Base-by-base conservation (phyloP, 64 coral and sea anemone genomes). In the Orbicella faveolata region DNA sequence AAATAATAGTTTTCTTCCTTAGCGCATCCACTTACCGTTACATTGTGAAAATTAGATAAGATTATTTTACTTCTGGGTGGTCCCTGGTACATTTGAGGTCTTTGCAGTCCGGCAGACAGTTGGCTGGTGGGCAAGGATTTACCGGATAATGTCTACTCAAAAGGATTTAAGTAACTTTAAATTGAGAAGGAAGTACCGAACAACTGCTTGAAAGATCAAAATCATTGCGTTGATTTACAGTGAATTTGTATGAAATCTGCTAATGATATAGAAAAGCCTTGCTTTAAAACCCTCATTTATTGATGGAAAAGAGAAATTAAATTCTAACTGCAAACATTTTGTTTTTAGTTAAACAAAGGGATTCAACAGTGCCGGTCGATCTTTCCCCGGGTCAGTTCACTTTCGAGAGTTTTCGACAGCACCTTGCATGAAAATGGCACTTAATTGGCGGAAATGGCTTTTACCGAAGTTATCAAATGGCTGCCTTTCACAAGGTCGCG, bases 371-470 rank as follows among this genome's bases (percentile, higher is more conserved):
- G 13, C 54, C 13, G 54, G 55, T 12, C 15, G 55, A 59, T 14
- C 10, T n/a, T 9, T 70, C 1, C 21, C 21, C 25, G 25, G 10
- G 11, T n/a, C n/a, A 18, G 18, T 70, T 9, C n/a, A n/a, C 10
- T 10, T 70, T 70, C 67, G 25, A 70, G 67, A 70, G 10, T 70
- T 70, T 70, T n/a, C 67, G 21, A 67, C 64, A 17, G 44, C 44
- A 48, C 39, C 39, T 57, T 11, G 54, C 54, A 57, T 57, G 8
- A 57, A 57, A 19, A 76, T 76, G 12, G 9, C 19, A 48, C 7
- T 67, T 20, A 64, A 67, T 67, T 67, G 36, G 33, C 80, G 80
- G 80, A 83, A 83, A 83, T 67, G 2, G 18, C 9, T 39, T 66
- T 67, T n/a, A 44, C 7, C 35, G 36, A 16, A 30, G 34, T 83